Evolutionary conservation across 2,888 invertebrate species (phyloP), one percentile per base, ranked within the genome.

Genomic region (Gnatocerus cornutus): DNA sequence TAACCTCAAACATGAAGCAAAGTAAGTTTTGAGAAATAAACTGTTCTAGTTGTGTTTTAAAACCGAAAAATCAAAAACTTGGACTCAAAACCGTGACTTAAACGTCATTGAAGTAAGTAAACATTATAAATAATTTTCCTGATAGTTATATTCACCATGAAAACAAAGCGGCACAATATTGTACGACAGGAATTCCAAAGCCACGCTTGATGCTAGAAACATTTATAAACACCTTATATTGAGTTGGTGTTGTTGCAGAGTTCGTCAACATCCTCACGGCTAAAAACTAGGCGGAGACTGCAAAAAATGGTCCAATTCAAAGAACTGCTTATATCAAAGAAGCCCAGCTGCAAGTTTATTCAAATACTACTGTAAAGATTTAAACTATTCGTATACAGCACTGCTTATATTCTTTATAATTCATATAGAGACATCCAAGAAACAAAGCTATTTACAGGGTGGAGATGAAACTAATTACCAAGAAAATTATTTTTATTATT

Each of bases 211-310:
- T n/a, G n/a, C n/a, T n/a, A n/a, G n/a, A n/a, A n/a, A n/a, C n/a
- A n/a, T n/a, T n/a, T n/a, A n/a, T n/a, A n/a, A n/a, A n/a, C 33
- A n/a, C 7, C 33, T 33, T 9, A n/a, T 9, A 33, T n/a, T 7
- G 5, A 33, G 2, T 9, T 70, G 62, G 65, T 75, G 77, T 76
- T 71, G 39, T 90, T 89, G 10, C 89, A 93, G 94, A 93, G 86
- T 94, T 93, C 84, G 93, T 93, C 84, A 91, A 92, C 88, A 93
- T 93, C 87, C 85, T 94, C 86, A 93, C 93, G 80, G 91, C 93
- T 86, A 93, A 92, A 88, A 92, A 93, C 89, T 93, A 93, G 85
- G 69, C 68, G 65, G 71, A 75, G 58, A 68, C 74, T 75, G 72
- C 73, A 64, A 64, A 73, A 69, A 65, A 72, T 72, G 77, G 76